Evolutionary conservation across 2,888 invertebrate species (phyloP), one percentile per base, ranked within the genome.

Genomic region (Colostygia pectinataria): DNA sequence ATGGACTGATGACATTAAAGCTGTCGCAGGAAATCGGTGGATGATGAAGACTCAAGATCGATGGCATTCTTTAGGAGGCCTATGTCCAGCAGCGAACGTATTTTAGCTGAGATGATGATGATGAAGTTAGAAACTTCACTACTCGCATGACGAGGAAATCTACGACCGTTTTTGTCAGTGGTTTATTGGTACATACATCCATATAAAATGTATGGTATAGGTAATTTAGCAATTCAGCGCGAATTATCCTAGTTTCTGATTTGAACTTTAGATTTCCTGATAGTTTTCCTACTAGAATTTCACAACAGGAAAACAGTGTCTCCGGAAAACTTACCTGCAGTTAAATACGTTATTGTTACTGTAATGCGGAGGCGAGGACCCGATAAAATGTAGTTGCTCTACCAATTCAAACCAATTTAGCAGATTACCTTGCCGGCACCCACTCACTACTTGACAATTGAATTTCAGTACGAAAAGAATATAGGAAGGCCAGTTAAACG

Each of bases 361-460:
- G 4, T 15, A 6, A 5, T 6, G 20, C 20, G 20, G 4, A 12
- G 23, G 23, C 18, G 29, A 29, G n/a, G 13, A 12, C 10, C 28
- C 1, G 18, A 12, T 39, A n/a, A 13, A 39, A 39, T 39, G 28
- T 31, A 39, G 28, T 28, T 20, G 40, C 12, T 42, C 33, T 14
- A 33, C 33, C 33, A 40, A 46, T 39, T 43, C 25, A 25, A 42
- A 32, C 24, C 46, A 31, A 46, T 49, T 42, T 24, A 31, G 25
- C 20, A 38, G 28, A 45, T 38, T 27, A 20, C 44, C 37, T 47
- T 36, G 27, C 31, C 9, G 14, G 27, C 40, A 14, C 48, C 40
- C 40, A 47, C 47, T 33, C 33, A 5, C 40, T 34, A 40, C 20
- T 47, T 7, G 12, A 36, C 8, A 38, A 20, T 25, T 37, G 13